phyloP scores from a whole-genome alignment of 2,888 invertebrate species.

The Hemaris fuciformis region DNA sequence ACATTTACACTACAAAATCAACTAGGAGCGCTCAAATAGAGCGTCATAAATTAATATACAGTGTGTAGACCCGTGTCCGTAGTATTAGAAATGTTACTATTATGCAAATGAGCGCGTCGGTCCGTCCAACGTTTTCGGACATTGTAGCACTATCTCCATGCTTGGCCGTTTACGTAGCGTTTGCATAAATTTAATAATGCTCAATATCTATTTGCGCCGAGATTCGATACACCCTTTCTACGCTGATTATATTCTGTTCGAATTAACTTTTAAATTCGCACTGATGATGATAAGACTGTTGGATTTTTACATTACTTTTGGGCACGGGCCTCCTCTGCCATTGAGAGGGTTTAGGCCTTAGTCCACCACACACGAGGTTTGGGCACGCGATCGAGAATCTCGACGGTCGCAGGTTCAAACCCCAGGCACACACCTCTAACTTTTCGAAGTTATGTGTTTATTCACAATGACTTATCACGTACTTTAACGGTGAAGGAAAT shows the following conservation, averaged over 20 bases:
- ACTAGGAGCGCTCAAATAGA: not conserved
- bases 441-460: too few species aligned
- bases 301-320: too few species aligned
- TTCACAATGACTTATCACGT: too few species aligned
- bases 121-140: constrained; percentile 3
- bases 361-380: too few species aligned
- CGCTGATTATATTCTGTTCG: not conserved
- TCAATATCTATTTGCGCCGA: not conserved
- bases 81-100: constrained; percentile 1
- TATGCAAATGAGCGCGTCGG: not conserved
- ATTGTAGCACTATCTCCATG: not conserved
- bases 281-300: too few species aligned
- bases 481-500: too few species aligned
- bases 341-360: too few species aligned
- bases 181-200: constrained; percentile 5
- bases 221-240: not conserved
- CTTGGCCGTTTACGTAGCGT: not conserved
- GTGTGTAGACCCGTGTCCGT: not conserved
- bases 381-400: too few species aligned
- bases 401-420: too few species aligned
- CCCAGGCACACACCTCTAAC: too few species aligned
- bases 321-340: too few species aligned
- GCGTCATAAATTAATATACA: not conserved
- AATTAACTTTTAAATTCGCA: too few species aligned
- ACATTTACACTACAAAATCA: not conserved